Conservation (phyloP, 2,888 invertebrate genomes). For the Mactromeris polynyma region DNA sequence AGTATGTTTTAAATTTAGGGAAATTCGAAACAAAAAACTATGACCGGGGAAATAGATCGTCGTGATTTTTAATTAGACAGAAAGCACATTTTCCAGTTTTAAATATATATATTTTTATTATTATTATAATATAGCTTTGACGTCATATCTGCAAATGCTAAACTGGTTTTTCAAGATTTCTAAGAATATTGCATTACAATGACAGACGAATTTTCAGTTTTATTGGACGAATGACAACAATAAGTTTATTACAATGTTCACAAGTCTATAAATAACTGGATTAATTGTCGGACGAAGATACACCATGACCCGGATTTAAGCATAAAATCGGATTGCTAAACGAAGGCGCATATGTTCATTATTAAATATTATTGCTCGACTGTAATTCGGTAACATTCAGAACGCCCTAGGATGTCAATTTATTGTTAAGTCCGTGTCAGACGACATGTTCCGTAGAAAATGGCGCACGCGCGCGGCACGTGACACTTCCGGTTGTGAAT, state of each 20-base stretch:
- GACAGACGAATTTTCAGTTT: neutral
- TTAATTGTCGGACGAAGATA: neutral
- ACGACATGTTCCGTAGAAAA: conserved; percentile 62
- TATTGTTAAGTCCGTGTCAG: conserved; percentile 66
- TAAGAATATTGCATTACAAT: neutral
- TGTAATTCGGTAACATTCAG: conserved; percentile 48
- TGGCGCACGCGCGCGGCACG: conserved; percentile 64
- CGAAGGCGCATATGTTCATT: conserved; percentile 55
- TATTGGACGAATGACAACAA: neutral
- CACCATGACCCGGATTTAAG: conserved; percentile 18
- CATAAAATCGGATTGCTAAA: conserved; percentile 9
- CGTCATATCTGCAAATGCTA: neutral
- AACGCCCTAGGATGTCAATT: conserved; percentile 62
- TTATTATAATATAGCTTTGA: neutral
- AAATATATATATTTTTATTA: too few species aligned
- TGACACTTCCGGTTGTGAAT: conserved; percentile 62
- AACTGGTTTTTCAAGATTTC: neutral
- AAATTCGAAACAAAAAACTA: too few species aligned
- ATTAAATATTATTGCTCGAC: conserved; percentile 65
- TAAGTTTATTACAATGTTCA: neutral
- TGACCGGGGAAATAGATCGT: too few species aligned
- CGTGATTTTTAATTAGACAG: too few species aligned
- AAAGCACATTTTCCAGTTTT: too few species aligned
- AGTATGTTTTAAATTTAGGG: too few species aligned
- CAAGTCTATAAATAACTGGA: neutral